A percentile compares a stretch with the other conserved stretches of the same genome.
These are phyloP conservation scores for Muraenolepis orangiensis DNA, from an alignment of 2,797 vertebrate genomes.

Conservation along the genomic window DNA sequence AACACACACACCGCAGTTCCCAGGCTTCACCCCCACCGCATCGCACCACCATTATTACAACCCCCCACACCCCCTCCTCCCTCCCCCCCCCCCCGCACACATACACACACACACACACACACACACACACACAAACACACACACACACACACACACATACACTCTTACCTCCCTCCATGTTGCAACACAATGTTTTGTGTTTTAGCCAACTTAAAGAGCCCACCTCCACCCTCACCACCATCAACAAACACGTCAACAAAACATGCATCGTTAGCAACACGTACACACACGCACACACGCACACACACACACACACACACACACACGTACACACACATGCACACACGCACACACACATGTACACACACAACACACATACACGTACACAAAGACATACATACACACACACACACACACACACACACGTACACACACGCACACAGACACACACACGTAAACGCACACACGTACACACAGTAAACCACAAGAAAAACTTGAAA, in stretches of 20 bases:
- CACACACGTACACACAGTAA: neutral
- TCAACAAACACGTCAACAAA: constrained; percentile 11
- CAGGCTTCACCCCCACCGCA: constrained; percentile 73
- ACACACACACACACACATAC: too few relatives aligned
- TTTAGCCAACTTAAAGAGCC: constrained; percentile 38
- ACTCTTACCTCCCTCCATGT: constrained; percentile 38
- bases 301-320: neutral
- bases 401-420: neutral
- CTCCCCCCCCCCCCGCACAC: neutral
- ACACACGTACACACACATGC: neutral
- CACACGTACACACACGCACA: neutral
- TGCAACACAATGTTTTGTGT: constrained; percentile 48
- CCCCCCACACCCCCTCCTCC: neutral
- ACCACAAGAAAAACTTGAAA: constrained; percentile 8
- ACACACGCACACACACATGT: neutral
- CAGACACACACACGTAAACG: too few relatives aligned
- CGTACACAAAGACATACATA: neutral
- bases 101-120: neutral
- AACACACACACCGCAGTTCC: constrained; percentile 88
- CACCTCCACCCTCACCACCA: constrained; percentile 29
- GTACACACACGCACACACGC: neutral
- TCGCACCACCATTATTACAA: constrained; percentile 1
- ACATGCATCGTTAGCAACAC: neutral
- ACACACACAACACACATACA: too few relatives aligned
- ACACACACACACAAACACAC: neutral